Conservation (phyloP, 2,888 invertebrate genomes). For the Acleris literana region DNA sequence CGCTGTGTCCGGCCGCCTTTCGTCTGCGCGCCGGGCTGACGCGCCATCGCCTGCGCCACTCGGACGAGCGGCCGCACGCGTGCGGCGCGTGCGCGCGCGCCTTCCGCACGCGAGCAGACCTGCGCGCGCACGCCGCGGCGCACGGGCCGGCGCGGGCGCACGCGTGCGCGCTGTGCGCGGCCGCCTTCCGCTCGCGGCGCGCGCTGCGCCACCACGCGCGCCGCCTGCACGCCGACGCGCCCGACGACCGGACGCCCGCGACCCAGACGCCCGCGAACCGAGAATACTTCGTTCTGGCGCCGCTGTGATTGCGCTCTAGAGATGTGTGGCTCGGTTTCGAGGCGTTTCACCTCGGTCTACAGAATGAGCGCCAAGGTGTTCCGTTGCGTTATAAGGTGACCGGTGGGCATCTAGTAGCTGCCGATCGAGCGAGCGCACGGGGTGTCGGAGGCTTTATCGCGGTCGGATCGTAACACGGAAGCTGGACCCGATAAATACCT, state of each 20-base stretch:
- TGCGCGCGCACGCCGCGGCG: slow-evolving; percentile 80
- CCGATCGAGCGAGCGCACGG: too few relatives aligned
- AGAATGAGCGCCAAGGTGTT: too few relatives aligned
- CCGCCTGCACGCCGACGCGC: slow-evolving; percentile 56
- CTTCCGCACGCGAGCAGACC: slow-evolving; percentile 84
- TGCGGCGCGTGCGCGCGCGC: slow-evolving; percentile 72
- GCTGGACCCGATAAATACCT: too few relatives aligned
- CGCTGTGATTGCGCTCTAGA: background rate
- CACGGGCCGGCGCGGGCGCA: slow-evolving; percentile 80
- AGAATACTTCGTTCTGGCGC: slow-evolving; percentile 17
- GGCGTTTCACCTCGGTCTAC: too few relatives aligned
- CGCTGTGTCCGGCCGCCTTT: slow-evolving; percentile 85
- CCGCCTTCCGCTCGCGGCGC: slow-evolving; percentile 82
- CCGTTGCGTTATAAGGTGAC: too few relatives aligned
- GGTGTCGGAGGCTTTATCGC: too few relatives aligned
- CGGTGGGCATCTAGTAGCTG: too few relatives aligned
- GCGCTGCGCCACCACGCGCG: slow-evolving; percentile 79
- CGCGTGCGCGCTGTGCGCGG: slow-evolving; percentile 68
- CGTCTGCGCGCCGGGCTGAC: slow-evolving; percentile 81
- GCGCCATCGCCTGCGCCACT: slow-evolving; percentile 84
- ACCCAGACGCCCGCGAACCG: background rate
- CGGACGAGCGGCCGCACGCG: slow-evolving; percentile 81
- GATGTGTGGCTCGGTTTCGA: too few relatives aligned
- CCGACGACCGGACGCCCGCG: too few relatives aligned
- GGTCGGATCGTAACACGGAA: too few relatives aligned